phyloP scores from a whole-genome alignment of 2,888 invertebrate genomes.

The Gisinianus flammeolus region DNA sequence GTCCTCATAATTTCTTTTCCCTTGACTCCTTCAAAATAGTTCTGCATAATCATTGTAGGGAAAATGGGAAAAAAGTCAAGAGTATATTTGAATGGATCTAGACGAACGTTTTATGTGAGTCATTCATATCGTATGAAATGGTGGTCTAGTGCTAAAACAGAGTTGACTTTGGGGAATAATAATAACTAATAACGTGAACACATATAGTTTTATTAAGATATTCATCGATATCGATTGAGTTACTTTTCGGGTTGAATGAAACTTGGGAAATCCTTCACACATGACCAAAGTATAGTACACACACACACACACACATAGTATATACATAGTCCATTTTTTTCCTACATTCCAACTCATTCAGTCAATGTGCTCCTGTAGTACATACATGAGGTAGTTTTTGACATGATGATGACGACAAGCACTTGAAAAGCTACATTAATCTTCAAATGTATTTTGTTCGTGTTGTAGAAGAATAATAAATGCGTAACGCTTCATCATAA shows the following conservation, averaged over 20 bases:
- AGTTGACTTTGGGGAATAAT: background rate
- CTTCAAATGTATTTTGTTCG: no score
- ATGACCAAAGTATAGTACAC: no score
- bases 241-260: conserved; percentile 64
- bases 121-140: background rate
- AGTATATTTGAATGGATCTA: background rate
- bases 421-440: no score
- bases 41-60: background rate
- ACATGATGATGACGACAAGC: no score
- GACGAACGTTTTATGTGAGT: background rate
- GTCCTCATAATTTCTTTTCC: background rate
- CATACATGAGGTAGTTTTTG: no score
- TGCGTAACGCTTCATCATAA: no score
- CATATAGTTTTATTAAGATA: background rate
- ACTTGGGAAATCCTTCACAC: conserved; percentile 65
- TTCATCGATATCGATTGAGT: background rate
- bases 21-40: background rate
- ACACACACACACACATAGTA: no score
- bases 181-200: background rate
- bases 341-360: no score
- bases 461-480: no score
- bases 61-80: background rate
- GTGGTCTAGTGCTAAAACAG: no score
- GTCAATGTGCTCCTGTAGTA: no score
- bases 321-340: no score